Percentiles rank a stretch among this genome's conserved stretches.
Conservation (phyloP, 2,888 invertebrate genomes). For the Melipona beecheii region DNA sequence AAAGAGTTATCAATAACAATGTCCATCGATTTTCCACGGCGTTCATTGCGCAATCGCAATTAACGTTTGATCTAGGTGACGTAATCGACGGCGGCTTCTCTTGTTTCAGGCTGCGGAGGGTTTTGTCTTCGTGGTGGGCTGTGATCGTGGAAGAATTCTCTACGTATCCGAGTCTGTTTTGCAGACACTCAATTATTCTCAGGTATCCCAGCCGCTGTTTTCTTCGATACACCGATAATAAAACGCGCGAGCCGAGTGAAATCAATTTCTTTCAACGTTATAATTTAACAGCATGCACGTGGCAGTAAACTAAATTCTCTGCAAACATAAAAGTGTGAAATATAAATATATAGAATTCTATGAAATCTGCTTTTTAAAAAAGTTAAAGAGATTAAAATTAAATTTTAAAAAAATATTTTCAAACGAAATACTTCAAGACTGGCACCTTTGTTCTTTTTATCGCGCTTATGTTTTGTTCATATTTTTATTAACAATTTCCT, state of each 20-base stretch:
- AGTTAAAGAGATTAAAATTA: too few relatives aligned
- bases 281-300: not conserved
- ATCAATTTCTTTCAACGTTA: not conserved
- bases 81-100: slow-evolving; percentile 60
- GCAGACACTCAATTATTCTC: slow-evolving; percentile 91
- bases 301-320: not conserved
- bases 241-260: not conserved
- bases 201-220: slow-evolving; percentile 85
- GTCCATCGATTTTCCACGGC: slow-evolving; percentile 4
- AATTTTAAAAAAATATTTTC: too few relatives aligned
- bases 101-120: slow-evolving; percentile 92
- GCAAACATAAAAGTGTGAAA: not conserved
- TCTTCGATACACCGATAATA: not conserved
- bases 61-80: slow-evolving; percentile 60
- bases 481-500: too few relatives aligned
- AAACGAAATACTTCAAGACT: too few relatives aligned
- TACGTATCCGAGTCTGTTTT: slow-evolving; percentile 96
- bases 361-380: too few relatives aligned
- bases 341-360: not conserved
- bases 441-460: too few relatives aligned
- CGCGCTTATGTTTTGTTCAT: too few relatives aligned
- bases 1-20: slow-evolving; percentile 8
- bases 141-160: slow-evolving; percentile 95
- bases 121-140: slow-evolving; percentile 96
- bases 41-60: slow-evolving; percentile 47